Percentiles rank a stretch among this genome's conserved stretches.
These are phyloP conservation scores for Seira ritae DNA, from an alignment of 2,888 invertebrate species.

Conservation along the genomic window DNA sequence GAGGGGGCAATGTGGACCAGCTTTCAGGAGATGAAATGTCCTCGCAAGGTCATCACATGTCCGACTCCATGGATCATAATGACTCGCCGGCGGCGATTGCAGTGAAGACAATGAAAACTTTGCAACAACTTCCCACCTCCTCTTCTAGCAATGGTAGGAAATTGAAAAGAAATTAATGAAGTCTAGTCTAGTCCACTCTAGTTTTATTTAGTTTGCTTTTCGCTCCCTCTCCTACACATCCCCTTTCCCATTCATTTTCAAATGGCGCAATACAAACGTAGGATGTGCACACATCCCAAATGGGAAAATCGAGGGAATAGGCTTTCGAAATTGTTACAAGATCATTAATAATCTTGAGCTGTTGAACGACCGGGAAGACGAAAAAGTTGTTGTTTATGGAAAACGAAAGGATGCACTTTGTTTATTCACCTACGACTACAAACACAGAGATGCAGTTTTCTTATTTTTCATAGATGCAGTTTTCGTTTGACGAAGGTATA, in stretches of 20 bases:
- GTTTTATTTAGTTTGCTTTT: not conserved
- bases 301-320: constrained; percentile 35
- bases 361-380: no score
- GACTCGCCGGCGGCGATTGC: constrained; percentile 25
- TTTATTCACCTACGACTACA: no score
- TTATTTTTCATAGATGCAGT: no score
- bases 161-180: no score
- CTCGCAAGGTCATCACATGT: constrained; percentile 50
- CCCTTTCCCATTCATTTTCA: not conserved
- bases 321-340: constrained; percentile 49
- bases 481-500: no score
- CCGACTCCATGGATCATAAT: constrained; percentile 35
- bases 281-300: not conserved
- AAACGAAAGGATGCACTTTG: no score
- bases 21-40: constrained; percentile 45
- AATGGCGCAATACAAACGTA: not conserved
- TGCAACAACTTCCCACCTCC: constrained; percentile 67
- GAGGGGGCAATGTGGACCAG: constrained; percentile 37
- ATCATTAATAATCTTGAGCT: constrained; percentile 49
- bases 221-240: not conserved
- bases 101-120: not conserved
- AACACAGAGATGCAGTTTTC: no score
- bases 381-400: no score
- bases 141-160: constrained; percentile 68
- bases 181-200: constrained; percentile 2